Conservation (phyloP, 2,797 vertebrate species). For the Typhlichthys eigenmanni region DNA sequence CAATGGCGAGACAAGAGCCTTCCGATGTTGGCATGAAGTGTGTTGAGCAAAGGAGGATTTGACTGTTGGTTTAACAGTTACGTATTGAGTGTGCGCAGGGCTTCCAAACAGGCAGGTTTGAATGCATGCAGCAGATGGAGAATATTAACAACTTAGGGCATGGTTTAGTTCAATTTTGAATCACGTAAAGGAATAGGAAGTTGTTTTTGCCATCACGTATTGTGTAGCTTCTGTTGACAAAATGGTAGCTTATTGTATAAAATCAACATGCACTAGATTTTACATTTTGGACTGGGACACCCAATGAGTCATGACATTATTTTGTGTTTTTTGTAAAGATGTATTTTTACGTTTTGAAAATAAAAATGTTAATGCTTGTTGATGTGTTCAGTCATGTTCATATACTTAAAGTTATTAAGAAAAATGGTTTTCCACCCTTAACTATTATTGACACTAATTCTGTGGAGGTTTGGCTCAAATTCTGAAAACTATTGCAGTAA, state of each 20-base stretch:
- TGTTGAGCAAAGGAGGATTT: background rate
- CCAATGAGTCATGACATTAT: too few relatives aligned
- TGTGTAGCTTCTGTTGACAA: constrained; percentile 41
- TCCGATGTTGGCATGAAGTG: constrained; percentile 49
- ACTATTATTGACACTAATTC: too few relatives aligned
- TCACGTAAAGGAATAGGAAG: constrained; percentile 54
- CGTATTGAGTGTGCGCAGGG: constrained; percentile 4
- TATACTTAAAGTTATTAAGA: too few relatives aligned
- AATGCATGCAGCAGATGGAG: constrained; percentile 56
- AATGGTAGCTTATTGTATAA: constrained; percentile 46
- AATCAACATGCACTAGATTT: background rate
- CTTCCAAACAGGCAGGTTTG: constrained; percentile 33
- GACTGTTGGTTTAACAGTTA: constrained; percentile 14
- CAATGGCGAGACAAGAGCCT: constrained; percentile 57
- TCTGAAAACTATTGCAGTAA: background rate
- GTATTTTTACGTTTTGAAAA: too few relatives aligned
- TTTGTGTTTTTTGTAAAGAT: too few relatives aligned
- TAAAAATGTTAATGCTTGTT: too few relatives aligned
- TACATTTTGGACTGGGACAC: too few relatives aligned
- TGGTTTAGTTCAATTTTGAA: constrained; percentile 27
- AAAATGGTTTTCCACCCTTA: too few relatives aligned
- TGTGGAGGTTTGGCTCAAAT: too few relatives aligned
- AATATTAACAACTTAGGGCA: constrained; percentile 58
- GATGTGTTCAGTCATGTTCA: too few relatives aligned
- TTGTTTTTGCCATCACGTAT: constrained; percentile 49